Evolutionary conservation across 1,140 invertebrate species (phyloP).

Genomic region (Rhizoglyphus robini): DNA sequence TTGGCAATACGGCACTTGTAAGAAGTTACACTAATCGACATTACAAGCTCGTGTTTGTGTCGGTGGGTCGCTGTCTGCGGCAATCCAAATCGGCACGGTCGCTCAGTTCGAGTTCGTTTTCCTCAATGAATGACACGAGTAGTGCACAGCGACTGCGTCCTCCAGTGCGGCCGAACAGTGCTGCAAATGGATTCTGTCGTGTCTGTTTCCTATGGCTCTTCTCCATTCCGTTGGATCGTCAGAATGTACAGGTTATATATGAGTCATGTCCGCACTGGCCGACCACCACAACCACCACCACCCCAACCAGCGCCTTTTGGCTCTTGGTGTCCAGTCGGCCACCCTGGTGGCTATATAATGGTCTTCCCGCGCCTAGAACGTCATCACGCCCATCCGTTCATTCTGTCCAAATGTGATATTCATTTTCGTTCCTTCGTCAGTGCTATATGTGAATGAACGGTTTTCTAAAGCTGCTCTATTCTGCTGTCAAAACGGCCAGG

Average conservation of each 20-base stretch:
- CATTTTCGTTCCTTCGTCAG: not conserved
- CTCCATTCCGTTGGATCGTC: too few relatives aligned
- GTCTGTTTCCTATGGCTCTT: too few relatives aligned
- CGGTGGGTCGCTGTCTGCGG: not conserved
- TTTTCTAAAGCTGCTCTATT: not conserved
- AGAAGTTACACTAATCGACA: constrained; percentile 6
- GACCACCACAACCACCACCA: too few relatives aligned
- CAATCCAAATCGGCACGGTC: not conserved
- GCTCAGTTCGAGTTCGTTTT: too few relatives aligned
- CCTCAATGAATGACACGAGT: not conserved
- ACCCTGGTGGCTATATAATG: not conserved
- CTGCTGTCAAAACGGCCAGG: not conserved
- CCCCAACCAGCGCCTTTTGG: too few relatives aligned
- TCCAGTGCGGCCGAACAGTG: too few relatives aligned
- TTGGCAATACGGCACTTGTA: constrained; percentile 2
- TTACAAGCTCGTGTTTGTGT: not conserved
- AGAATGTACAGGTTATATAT: too few relatives aligned
- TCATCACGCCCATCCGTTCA: not conserved
- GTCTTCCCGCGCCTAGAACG: not conserved
- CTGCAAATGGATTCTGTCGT: too few relatives aligned
- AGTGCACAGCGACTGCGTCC: not conserved
- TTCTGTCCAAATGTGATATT: not conserved
- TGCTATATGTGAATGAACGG: not conserved
- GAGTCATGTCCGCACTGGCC: too few relatives aligned
- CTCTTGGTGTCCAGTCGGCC: too few relatives aligned